These are phyloP conservation scores for Nebria brevicollis DNA, from an alignment of 2,888 invertebrate genomes.

Conservation along the genomic window DNA sequence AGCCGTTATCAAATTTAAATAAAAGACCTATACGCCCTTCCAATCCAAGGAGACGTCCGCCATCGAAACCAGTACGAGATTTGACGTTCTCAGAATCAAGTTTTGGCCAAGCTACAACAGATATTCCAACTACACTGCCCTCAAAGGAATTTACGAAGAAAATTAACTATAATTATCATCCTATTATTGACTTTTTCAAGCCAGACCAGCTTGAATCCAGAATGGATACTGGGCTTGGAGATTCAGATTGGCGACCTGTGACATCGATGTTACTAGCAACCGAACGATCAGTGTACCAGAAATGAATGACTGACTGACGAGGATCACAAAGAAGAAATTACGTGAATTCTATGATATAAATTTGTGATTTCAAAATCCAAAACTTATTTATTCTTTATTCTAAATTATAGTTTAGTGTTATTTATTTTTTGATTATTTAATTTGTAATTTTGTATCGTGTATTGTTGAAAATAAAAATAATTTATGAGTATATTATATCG, in stretches of 20 bases:
- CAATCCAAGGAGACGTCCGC: conserved; percentile 44
- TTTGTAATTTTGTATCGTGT: neutral
- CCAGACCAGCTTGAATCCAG: conserved; percentile 53
- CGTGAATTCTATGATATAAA: neutral
- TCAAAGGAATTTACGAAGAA: conserved; percentile 62
- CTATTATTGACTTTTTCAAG: conserved; percentile 83
- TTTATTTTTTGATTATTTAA: neutral
- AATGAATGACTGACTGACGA: neutral
- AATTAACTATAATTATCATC: conserved; percentile 84
- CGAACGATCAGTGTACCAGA: conserved; percentile 28
- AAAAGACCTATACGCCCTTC: conserved; percentile 42
- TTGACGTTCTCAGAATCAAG: conserved; percentile 43
- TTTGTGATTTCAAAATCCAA: neutral
- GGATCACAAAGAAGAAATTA: neutral
- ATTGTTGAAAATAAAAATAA: neutral
- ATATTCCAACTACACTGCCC: conserved; percentile 53
- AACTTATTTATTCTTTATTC: neutral
- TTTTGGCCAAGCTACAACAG: conserved; percentile 45
- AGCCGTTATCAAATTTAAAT: conserved; percentile 2
- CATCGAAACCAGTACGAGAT: conserved; percentile 45
- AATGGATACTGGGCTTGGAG: conserved; percentile 50
- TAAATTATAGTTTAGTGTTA: neutral
- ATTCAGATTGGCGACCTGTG: conserved; percentile 67
- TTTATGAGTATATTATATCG: neutral
- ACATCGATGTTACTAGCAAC: conserved; percentile 49